Conservation (phyloP, 2,888 invertebrate species). For the Phalangium opilio region DNA sequence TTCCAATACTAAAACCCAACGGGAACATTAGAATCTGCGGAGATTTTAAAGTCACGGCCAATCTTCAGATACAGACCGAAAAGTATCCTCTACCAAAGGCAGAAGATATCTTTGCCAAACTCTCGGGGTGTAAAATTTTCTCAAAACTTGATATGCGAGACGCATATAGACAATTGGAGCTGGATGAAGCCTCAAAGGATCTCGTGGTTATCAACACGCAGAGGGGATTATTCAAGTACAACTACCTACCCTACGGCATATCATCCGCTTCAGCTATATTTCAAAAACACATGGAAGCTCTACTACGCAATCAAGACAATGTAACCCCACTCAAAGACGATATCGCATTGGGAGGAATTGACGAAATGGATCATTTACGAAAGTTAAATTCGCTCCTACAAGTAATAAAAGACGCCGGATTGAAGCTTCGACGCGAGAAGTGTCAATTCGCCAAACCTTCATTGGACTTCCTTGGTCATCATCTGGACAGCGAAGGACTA, state of each 20-base stretch:
- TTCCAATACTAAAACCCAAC: too few relatives aligned
- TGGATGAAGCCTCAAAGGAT: neutral
- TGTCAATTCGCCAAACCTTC: too few relatives aligned
- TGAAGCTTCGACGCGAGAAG: too few relatives aligned
- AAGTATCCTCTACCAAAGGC: neutral
- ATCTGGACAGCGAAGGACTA: too few relatives aligned
- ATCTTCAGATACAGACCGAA: neutral
- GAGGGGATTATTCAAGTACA: neutral
- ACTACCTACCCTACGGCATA: neutral
- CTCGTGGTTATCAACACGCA: neutral
- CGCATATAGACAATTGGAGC: neutral
- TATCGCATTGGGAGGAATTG: too few relatives aligned
- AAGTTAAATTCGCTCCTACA: too few relatives aligned
- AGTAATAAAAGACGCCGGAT: too few relatives aligned
- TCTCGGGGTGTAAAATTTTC: neutral
- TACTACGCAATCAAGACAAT: neutral
- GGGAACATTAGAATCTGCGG: neutral
- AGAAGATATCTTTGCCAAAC: neutral
- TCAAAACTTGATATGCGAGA: neutral
- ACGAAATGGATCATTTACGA: too few relatives aligned
- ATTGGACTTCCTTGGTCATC: too few relatives aligned
- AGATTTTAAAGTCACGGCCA: neutral
- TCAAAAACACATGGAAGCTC: too few relatives aligned
- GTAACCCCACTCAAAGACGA: neutral
- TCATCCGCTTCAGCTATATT: neutral